phyloP scores from a whole-genome alignment of 2,113 vertebrate species.

The Saccopteryx bilineata region DNA sequence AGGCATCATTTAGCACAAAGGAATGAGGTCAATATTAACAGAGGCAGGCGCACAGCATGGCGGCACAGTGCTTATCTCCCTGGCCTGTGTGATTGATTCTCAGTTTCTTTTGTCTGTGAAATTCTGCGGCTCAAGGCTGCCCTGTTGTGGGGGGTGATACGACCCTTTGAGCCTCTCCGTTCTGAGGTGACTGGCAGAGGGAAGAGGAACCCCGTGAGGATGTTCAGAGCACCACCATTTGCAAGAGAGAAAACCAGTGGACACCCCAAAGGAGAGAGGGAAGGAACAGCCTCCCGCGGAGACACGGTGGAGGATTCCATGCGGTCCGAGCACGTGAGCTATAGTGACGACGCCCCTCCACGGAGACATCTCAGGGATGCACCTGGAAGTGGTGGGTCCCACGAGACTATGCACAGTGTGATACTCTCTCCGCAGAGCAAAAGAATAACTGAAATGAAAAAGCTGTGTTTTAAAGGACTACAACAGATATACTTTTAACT shows the following conservation, averaged over 20 bases:
- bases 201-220: neutral
- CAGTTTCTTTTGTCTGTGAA: slow-evolving; percentile 12
- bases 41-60: neutral
- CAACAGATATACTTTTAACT: neutral
- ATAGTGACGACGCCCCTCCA: neutral
- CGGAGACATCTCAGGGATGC: neutral
- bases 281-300: neutral
- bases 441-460: neutral
- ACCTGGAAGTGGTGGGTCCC: too few relatives aligned
- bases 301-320: neutral
- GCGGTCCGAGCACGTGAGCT: neutral
- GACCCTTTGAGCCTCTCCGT: neutral
- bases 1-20: neutral
- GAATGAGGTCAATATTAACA: neutral
- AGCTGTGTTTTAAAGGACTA: neutral
- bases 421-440: neutral
- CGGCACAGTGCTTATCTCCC: neutral
- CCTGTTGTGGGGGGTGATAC: neutral
- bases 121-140: neutral
- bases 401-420: neutral
- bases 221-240: neutral
- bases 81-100: neutral
- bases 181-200: neutral
- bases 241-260: neutral
- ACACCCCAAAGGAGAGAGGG: neutral